These are phyloP conservation scores for Chaetura pelagica DNA, from an alignment of 2,113 vertebrate species.

Conservation along the genomic window DNA sequence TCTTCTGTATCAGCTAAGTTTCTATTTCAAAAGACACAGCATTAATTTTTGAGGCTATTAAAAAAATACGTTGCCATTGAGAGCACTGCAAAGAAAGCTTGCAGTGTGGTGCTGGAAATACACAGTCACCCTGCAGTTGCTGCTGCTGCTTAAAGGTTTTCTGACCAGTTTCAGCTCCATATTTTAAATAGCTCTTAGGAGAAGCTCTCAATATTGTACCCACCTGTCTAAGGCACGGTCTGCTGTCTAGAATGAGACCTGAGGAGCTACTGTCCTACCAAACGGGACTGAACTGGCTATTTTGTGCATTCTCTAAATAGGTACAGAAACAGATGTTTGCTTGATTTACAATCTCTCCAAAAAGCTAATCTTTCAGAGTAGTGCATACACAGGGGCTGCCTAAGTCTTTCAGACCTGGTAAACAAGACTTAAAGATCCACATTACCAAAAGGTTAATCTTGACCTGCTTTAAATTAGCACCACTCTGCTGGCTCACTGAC, in stretches of 20 bases:
- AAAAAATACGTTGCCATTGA: not conserved
- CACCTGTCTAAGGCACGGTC: not conserved
- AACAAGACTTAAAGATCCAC: not conserved
- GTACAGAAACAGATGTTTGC: not conserved
- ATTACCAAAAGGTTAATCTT: not conserved
- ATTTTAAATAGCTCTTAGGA: not conserved
- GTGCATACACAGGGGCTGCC: not conserved
- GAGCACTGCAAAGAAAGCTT: not conserved
- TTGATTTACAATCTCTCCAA: accelerated
- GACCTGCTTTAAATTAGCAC: not conserved
- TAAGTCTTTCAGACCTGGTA: accelerated
- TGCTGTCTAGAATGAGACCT: not conserved
- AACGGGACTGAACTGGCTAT: accelerated
- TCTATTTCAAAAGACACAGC: not conserved
- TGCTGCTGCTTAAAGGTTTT: not conserved
- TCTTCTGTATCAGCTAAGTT: not conserved
- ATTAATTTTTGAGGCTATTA: not conserved
- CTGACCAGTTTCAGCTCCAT: accelerated
- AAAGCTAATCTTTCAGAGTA: not conserved
- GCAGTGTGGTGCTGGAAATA: not conserved
- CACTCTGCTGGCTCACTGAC: accelerated
- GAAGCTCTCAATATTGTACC: not conserved
- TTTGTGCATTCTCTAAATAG: not conserved
- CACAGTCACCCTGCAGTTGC: not conserved
- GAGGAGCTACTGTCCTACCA: accelerated